A percentile compares a stretch with the other conserved stretches of the same genome.
These are phyloP conservation scores for Cepaea nemoralis DNA, from an alignment of 1,140 invertebrate species.

Conservation along the genomic window DNA sequence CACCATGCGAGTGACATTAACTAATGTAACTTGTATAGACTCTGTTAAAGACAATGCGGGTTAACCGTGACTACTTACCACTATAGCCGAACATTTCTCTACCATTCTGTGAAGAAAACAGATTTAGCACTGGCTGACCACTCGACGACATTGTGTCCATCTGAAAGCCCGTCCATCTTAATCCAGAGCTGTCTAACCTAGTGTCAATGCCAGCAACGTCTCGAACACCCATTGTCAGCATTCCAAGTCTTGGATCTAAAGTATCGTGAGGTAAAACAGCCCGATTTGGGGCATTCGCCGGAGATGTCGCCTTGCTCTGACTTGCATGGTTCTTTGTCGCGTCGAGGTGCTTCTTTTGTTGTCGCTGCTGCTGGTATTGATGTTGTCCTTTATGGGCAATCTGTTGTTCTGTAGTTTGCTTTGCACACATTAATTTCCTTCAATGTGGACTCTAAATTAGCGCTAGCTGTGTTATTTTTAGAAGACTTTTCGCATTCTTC, in stretches of 20 bases:
- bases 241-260: background rate
- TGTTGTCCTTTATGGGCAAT: background rate
- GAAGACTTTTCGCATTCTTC: background rate
- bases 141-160: background rate
- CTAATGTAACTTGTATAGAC: no score
- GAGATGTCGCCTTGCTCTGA: background rate
- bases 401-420: background rate
- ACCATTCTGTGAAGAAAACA: background rate
- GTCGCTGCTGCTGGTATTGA: background rate
- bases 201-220: background rate
- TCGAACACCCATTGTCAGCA: background rate
- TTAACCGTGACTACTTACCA: constrained; percentile 12
- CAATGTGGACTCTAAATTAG: background rate
- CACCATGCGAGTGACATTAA: no score
- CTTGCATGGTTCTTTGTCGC: background rate
- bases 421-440: background rate
- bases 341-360: background rate
- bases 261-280: background rate
- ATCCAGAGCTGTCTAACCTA: background rate
- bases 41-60: no score
- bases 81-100: constrained; percentile 12
- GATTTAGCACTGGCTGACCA: constrained; percentile 21
- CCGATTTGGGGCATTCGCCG: background rate
- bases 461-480: background rate
- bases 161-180: background rate